These are phyloP conservation scores for Lophura nycthemera DNA, from an alignment of 2,113 vertebrate genomes.

Conservation along the genomic window DNA sequence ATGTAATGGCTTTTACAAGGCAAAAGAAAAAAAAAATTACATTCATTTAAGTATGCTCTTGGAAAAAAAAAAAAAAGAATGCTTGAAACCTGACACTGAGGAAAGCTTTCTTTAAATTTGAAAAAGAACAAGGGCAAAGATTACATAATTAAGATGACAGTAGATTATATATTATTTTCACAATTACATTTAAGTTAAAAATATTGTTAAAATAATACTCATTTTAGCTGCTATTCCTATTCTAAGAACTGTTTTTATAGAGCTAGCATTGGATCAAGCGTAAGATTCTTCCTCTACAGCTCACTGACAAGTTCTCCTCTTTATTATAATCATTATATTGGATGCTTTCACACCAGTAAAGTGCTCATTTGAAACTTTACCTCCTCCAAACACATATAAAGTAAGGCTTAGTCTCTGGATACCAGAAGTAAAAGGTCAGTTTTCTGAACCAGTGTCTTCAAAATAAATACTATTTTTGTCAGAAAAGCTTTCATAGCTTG, in stretches of 20 bases:
- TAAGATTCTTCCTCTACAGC: neutral
- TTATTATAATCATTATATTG: neutral
- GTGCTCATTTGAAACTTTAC: neutral
- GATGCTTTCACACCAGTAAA: neutral
- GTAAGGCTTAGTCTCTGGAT: neutral
- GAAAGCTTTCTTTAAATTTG: neutral
- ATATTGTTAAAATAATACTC: neutral
- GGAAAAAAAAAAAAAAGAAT: neutral
- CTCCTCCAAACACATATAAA: neutral
- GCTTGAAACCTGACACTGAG: neutral
- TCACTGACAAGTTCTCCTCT: neutral
- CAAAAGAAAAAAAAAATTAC: neutral
- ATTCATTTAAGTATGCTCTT: neutral
- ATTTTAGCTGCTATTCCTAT: neutral
- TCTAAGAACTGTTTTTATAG: neutral
- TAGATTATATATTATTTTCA: neutral
- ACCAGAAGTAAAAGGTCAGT: neutral
- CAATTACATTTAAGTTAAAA: neutral
- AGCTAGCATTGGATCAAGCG: neutral
- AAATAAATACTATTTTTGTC: neutral
- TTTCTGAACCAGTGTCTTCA: neutral
- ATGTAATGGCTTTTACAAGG: neutral
- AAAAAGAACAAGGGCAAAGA: neutral
- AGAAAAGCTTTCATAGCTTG: neutral
- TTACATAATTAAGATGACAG: neutral